phyloP scores from a whole-genome alignment of 2,888 invertebrate species.

The Macropis europaea region DNA sequence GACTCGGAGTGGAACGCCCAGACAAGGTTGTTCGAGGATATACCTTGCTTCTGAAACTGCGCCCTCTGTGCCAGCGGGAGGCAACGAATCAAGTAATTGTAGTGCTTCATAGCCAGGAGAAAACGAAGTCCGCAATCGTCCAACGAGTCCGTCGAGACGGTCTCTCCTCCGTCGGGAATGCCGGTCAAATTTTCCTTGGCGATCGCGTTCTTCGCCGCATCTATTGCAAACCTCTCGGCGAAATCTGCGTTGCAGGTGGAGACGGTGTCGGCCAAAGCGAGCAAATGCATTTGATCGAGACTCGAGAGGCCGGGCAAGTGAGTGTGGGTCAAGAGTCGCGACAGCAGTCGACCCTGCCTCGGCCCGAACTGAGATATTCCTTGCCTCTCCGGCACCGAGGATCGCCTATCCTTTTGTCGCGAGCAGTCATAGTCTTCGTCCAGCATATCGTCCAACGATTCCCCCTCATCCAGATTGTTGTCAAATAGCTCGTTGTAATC shows the following conservation, averaged over 20 bases:
- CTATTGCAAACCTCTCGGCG: slow-evolving; percentile 89
- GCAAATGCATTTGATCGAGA: slow-evolving; percentile 99
- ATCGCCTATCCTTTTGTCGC: slow-evolving; percentile 84
- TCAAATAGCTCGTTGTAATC: slow-evolving; percentile 97
- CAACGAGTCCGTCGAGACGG: slow-evolving; percentile 87
- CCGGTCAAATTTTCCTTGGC: slow-evolving; percentile 85
- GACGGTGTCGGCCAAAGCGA: slow-evolving; percentile 99
- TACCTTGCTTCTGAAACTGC: slow-evolving; percentile 91
- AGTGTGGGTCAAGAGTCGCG: slow-evolving; percentile 95
- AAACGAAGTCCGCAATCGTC: slow-evolving; percentile 99
- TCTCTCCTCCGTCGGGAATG: slow-evolving; percentile 81
- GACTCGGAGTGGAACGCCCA: slow-evolving; percentile 99
- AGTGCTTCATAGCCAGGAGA: slow-evolving; percentile 98
- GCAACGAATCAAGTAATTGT: slow-evolving; percentile 96
- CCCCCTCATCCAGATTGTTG: slow-evolving; percentile 88
- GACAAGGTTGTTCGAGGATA: slow-evolving; percentile 94
- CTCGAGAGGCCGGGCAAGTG: slow-evolving; percentile 97
- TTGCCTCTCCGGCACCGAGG: slow-evolving; percentile 87
- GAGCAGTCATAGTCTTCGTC: slow-evolving; percentile 86
- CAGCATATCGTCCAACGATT: slow-evolving; percentile 89
- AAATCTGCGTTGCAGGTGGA: slow-evolving; percentile 95
- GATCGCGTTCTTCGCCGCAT: slow-evolving; percentile 85
- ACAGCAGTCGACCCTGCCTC: slow-evolving; percentile 91
- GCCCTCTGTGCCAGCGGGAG: slow-evolving; percentile 94
- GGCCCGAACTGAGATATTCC: slow-evolving; percentile 93